Conservation (phyloP, 2,797 vertebrate genomes). For the Notolabrus celidotus region DNA sequence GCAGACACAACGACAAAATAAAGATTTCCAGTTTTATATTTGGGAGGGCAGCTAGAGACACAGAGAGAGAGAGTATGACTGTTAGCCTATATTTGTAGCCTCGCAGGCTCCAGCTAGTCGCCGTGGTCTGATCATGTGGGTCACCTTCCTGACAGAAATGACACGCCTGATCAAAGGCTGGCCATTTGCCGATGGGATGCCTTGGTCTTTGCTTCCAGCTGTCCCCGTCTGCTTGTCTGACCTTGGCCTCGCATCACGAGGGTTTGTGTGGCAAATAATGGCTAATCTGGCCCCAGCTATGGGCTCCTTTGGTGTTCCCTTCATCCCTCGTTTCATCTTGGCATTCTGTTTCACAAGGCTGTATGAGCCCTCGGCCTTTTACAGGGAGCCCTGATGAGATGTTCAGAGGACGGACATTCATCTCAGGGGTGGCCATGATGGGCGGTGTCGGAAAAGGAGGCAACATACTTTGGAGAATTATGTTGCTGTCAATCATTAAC, state of each 20-base stretch:
- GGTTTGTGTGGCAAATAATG: slow-evolving; percentile 75
- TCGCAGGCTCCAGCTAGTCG: slow-evolving; percentile 41
- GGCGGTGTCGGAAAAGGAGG: slow-evolving; percentile 5
- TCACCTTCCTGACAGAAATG: slow-evolving; percentile 79
- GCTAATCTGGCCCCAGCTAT: slow-evolving; percentile 65
- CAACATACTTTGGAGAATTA: slow-evolving; percentile 28
- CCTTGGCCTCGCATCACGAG: slow-evolving; percentile 73
- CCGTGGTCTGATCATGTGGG: slow-evolving; percentile 62
- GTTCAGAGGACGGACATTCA: slow-evolving; percentile 38
- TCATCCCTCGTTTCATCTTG: slow-evolving; percentile 72
- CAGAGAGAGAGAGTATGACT: slow-evolving; percentile 15
- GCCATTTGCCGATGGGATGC: slow-evolving; percentile 73
- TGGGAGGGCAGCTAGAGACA: background rate
- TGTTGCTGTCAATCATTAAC: slow-evolving; percentile 51
- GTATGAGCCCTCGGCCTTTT: slow-evolving; percentile 45
- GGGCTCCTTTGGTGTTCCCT: slow-evolving; percentile 65
- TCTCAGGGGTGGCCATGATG: slow-evolving; percentile 37
- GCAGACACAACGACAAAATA: slow-evolving; percentile 40
- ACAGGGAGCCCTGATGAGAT: slow-evolving; percentile 35
- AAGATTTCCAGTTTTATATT: slow-evolving; percentile 52
- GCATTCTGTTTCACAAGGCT: slow-evolving; percentile 50
- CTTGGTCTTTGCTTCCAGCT: slow-evolving; percentile 72
- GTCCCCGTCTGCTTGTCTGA: slow-evolving; percentile 68
- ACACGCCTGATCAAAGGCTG: slow-evolving; percentile 82
- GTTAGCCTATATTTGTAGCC: slow-evolving; percentile 33